Base-by-base conservation (phyloP, 2,797 vertebrate species). In the Paratrypauchen microcephalus region DNA sequence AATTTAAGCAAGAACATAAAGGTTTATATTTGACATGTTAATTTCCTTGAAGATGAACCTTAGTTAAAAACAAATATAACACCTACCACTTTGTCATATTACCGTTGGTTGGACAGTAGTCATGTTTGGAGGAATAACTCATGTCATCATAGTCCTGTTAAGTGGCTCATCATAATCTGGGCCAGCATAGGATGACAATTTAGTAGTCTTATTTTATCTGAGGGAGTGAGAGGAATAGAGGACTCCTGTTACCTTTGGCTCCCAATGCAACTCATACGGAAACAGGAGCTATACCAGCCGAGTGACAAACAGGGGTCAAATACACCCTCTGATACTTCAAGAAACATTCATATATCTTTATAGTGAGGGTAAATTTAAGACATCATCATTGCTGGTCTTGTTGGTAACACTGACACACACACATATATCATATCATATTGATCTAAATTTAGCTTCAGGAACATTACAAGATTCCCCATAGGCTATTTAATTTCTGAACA, bases 181-280 rank as follows among this genome's bases (percentile, higher is more conserved):
- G 68, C 63, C 61, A 66, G 75, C 70, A 28, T 71, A 77, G 74
- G 69, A 75, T 57, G 69, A 76, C 66, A 69, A 83, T 83, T 70
- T 73, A 30, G 61, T 68, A 23, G 64, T 66, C 75, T 63, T 32
- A 60, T 78, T 89, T 84, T 87, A 87, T 84, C 72, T 32, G 16
- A 77, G 77, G 62, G 78, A 75, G 77, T 69, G 81, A 74, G 30
- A 71, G 66, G 45, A 70, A 73, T 48, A 70, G 48, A 63, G 2
- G 66, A 71, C 75, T 87, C 69, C 26, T 3, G 77, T 91, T 89
- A 80, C 85, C 71, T 39, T 60, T 65, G 76, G 76, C 79, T 81
- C 64, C 4, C 59, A 23, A 19, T 5, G 65, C 56, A 75, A 71
- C 77, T 78, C 82, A 84, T 75, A 78, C 76, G 71, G 41, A 56